Evolutionary conservation across 2,113 vertebrate genomes (phyloP).

Genomic region (Melanocharis versteri): DNA sequence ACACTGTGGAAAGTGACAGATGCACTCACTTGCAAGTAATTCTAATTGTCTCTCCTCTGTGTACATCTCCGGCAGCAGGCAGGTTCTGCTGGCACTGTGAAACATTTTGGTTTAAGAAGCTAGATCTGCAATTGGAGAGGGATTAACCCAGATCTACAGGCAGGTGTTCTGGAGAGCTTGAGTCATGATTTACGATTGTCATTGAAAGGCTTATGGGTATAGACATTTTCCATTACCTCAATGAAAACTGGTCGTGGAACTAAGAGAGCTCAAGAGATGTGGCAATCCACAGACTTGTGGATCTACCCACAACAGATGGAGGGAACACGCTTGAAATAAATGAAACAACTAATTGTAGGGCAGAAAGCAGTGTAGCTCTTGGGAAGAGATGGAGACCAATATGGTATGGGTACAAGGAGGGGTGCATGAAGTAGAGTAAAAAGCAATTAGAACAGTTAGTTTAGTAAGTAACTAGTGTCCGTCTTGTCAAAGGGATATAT

Average conservation of each 20-base stretch:
- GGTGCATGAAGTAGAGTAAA: neutral
- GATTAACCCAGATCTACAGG: neutral
- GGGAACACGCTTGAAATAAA: neutral
- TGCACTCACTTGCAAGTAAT: neutral
- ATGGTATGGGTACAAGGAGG: neutral
- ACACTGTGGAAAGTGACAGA: neutral
- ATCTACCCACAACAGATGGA: neutral
- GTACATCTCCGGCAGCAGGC: rapidly evolving
- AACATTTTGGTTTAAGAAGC: neutral
- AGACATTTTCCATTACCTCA: conserved; percentile 20
- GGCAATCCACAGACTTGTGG: neutral
- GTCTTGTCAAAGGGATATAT: neutral
- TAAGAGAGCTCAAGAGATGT: neutral
- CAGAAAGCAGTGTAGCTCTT: neutral
- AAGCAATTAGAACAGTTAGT: neutral
- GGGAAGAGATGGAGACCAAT: neutral
- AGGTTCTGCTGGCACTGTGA: neutral
- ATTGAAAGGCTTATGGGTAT: neutral
- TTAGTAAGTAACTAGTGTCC: neutral
- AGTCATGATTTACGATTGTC: neutral
- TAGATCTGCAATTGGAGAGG: neutral
- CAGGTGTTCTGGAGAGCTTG: neutral
- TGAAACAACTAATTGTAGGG: neutral
- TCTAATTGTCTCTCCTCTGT: neutral
- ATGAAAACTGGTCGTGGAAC: neutral